Evolutionary conservation across 1,140 invertebrate species (phyloP).

Genomic region (Globodera ellingtonae): DNA sequence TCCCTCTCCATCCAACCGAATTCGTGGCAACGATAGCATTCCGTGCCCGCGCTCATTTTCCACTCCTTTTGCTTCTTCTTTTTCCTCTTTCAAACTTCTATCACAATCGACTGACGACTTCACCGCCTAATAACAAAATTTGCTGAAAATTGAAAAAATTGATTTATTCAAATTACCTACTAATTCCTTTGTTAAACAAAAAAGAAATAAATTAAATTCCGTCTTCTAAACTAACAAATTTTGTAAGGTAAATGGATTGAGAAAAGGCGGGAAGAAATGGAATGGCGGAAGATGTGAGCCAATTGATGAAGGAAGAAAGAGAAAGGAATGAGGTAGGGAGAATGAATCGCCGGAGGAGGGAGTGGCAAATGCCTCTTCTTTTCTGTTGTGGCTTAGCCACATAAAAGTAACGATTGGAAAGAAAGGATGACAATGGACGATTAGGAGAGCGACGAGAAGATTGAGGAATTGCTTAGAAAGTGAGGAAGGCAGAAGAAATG

Average conservation of each 20-base stretch:
- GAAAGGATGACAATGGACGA: neutral
- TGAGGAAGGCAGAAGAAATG: neutral
- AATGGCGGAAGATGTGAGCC: neutral
- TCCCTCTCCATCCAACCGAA: constrained; percentile 22
- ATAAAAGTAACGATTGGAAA: constrained; percentile 1
- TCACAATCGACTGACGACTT: neutral
- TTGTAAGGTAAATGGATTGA: neutral
- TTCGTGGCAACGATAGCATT: constrained; percentile 28
- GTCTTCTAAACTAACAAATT: no score
- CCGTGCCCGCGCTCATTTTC: constrained; percentile 18
- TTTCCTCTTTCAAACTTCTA: neutral
- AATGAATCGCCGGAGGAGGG: constrained; percentile 5
- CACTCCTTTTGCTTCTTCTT: constrained; percentile 2
- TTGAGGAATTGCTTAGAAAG: no score
- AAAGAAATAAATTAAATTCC: no score
- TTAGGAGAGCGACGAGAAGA: neutral
- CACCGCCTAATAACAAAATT: neutral
- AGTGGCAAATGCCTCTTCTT: neutral
- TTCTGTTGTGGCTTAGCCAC: neutral
- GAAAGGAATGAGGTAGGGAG: neutral
- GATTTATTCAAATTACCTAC: neutral
- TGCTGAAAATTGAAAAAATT: neutral
- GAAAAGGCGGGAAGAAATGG: neutral
- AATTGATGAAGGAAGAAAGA: neutral
- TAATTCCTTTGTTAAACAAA: no score